phyloP scores from a whole-genome alignment of 2,113 vertebrate species.

The Corapipo altera region DNA sequence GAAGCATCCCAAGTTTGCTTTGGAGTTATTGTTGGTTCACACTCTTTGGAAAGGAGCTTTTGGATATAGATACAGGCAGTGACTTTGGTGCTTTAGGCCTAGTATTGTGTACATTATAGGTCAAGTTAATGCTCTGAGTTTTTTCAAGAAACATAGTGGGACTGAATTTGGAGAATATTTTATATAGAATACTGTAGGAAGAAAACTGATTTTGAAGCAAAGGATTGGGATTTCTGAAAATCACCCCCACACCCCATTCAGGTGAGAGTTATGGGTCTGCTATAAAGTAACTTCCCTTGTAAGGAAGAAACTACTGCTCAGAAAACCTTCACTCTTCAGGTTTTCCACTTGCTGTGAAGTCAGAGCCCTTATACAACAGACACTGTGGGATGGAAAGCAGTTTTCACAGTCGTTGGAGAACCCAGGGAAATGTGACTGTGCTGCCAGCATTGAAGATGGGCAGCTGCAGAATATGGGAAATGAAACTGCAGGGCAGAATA shows the following conservation, averaged over 20 bases:
- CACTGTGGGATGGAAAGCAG: neutral
- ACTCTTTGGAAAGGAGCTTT: neutral
- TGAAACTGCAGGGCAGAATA: neutral
- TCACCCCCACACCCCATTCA: rapidly evolving
- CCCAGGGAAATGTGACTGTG: neutral
- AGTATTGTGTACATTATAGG: neutral
- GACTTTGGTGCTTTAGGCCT: neutral
- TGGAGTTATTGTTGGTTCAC: neutral
- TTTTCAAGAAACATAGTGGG: neutral
- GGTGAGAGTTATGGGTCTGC: neutral
- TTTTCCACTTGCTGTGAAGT: neutral
- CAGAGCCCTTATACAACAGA: neutral
- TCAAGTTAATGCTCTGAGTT: neutral
- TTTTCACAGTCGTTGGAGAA: neutral
- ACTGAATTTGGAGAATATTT: neutral
- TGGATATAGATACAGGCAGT: neutral
- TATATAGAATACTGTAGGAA: neutral
- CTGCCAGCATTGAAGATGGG: neutral
- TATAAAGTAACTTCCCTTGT: neutral
- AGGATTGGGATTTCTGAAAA: neutral
- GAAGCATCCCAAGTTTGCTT: neutral
- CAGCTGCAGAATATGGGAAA: neutral
- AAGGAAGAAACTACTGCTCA: neutral
- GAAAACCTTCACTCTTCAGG: neutral
- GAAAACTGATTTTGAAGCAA: neutral